Evolutionary conservation across 1,140 invertebrate species (phyloP), one percentile per base, ranked within the genome.

Genomic region (Ceratina calcarata): DNA sequence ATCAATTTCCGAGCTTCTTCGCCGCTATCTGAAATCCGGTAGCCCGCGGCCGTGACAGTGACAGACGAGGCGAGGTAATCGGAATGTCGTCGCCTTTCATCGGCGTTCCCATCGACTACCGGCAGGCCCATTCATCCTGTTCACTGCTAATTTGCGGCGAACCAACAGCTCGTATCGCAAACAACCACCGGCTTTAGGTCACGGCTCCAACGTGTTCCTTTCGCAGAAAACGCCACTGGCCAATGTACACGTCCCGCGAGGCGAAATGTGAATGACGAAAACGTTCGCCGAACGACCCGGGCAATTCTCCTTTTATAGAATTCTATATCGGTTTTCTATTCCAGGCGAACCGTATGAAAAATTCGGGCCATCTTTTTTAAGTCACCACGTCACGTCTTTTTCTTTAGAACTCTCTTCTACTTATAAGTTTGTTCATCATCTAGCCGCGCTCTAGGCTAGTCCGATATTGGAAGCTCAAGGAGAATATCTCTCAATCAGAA

Each of bases 21-120:
- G 24, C 8, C 8, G 58, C 61, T 72, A 78, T 78, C 70, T 58
- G 65, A 27, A 74, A 79, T 66, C 51, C 22, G 53, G 20, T 13
- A n/a, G 51, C 51, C 51, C 20, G 69, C 24, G 51, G 76, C 8
- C 4, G 13, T 15, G 77, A 79, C 77, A 73, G 61, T 78, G 75
- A 78, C 67, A 27, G 13, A 78, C 58, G 67, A 70, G 24, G 3
- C 49, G 6, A 8, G 24, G 61, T 79, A 74, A 79, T 74, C 70
- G 77, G 45, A 51, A 73, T n/a, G 61, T 73, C 49, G 37, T 16
- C 20, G 69, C 76, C 27, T 78, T 65, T 79, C 70, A 58, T 51
- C 70, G 37, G 32, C 10, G 49, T n/a, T 49, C 27, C 69, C n/a
- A 73, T 79, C 77, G 15, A 37, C 20, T 1, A 18, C 27, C 27